Evolutionary conservation across 2,797 vertebrate genomes (phyloP), one percentile per base, ranked within the genome.

Genomic region (Chloroceryle inda): DNA sequence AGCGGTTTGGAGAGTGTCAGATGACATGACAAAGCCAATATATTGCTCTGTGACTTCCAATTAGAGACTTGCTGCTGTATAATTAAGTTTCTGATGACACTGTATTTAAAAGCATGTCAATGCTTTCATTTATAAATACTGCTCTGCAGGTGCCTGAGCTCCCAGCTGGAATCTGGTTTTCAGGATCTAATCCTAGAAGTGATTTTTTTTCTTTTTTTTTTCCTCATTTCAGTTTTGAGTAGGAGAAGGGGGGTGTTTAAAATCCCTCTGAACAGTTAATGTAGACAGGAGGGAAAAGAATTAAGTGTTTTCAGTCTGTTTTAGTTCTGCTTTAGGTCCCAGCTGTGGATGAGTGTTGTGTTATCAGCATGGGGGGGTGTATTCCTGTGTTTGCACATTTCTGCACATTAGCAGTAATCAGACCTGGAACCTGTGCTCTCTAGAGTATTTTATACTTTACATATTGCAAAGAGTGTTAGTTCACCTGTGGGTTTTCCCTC

Each of bases 61-160:
- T 97, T 96, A 96, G 79, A 89, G 93, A 38, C 92, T 94, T 74
- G 75, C 61, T 94, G 92, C 87, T 83, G 68, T 66, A 89, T 95
- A 95, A 96, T 97, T 96, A 95, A 96, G 88, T 88, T 96, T 96
- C 90, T 95, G 93, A 95, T 0, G 53, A 95, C 62, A 38, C 83
- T 77, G 90, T 92, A 53, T 87, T 92, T 94, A 91, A 95, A 97
- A 87, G 89, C 92, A 56, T 76, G 61, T 93, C 92, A 90, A 33
- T 79, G 62, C 74, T 96, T 94, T 92, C 80, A 85, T 89, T 95
- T 96, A 81, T 76, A 96, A 95, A 89, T 37, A 13, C 73, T 50
- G 84, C 88, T 94, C 91, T 9, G 86, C 94, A 95, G 95, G 90
- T 92, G 88, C 64, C 87, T 68, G 77, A 79, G 81, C 56, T 95